Evolutionary conservation across 2,797 vertebrate genomes (phyloP).

Genomic region (Malurus leucopterus): DNA sequence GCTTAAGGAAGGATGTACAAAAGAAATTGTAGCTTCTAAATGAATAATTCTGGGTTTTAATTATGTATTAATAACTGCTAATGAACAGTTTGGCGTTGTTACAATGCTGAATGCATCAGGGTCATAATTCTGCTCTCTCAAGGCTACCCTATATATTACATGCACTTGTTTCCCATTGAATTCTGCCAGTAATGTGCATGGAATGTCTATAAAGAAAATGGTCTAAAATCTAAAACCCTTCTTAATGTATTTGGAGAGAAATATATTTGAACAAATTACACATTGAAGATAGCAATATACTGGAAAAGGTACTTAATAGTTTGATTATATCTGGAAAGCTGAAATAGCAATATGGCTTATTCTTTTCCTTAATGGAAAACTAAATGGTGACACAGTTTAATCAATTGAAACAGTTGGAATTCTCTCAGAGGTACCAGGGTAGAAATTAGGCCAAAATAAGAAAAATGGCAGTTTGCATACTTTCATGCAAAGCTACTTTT

Average conservation of each 20-base stretch:
- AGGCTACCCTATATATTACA: not conserved
- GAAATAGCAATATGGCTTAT: not conserved
- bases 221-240: not conserved
- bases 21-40: not conserved
- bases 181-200: not conserved
- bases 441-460: conserved; percentile 3
- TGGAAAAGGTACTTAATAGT: conserved; percentile 16
- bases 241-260: conserved; percentile 19
- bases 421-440: not conserved
- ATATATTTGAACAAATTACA: conserved; percentile 27
- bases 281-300: conserved; percentile 29
- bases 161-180: not conserved
- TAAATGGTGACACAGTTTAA: conserved; percentile 11
- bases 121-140: not conserved
- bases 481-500: not conserved
- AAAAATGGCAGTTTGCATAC: not conserved
- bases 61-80: not conserved
- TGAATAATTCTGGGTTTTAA: not conserved
- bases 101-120: not conserved
- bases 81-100: not conserved
- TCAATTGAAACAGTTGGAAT: not conserved
- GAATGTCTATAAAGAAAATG: not conserved
- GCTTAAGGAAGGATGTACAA: not conserved
- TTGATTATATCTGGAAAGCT: conserved; percentile 23
- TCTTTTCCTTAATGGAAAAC: conserved; percentile 5